These are phyloP conservation scores for Rhingia rostrata DNA, from an alignment of 2,888 invertebrate genomes.

Conservation along the genomic window DNA sequence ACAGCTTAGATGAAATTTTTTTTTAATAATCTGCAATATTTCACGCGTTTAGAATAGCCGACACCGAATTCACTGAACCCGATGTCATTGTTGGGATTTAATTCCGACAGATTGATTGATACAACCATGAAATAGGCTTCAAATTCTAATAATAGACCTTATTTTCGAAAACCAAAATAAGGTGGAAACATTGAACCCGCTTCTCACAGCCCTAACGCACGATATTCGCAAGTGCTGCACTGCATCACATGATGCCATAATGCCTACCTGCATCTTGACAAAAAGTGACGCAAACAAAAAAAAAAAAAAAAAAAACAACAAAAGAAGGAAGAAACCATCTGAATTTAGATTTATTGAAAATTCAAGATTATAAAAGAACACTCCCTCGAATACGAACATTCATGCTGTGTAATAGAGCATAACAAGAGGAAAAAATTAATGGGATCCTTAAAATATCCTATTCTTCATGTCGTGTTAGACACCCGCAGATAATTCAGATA, in stretches of 20 bases:
- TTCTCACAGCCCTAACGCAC: conserved; percentile 17
- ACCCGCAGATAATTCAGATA: conserved; percentile 72
- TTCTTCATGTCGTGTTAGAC: conserved; percentile 52
- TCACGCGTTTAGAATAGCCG: neutral
- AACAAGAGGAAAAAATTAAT: conserved; percentile 50
- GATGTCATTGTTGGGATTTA: neutral
- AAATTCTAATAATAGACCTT: neutral
- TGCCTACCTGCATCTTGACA: conserved; percentile 35
- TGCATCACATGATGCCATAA: neutral
- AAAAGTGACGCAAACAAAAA: conserved; percentile 17
- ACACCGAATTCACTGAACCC: neutral
- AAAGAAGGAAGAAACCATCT: conserved; percentile 29
- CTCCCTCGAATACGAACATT: conserved; percentile 27
- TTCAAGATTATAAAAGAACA: conserved; percentile 11
- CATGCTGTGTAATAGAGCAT: conserved; percentile 53
- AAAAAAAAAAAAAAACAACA: conserved; percentile 15
- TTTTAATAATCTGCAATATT: neutral
- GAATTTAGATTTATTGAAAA: conserved; percentile 37
- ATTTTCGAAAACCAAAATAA: neutral
- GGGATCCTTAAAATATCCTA: conserved; percentile 70
- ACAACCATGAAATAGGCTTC: neutral
- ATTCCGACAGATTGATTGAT: conserved; percentile 13
- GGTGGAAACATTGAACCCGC: neutral
- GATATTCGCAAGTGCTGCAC: conserved; percentile 24
- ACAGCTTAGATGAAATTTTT: neutral